A percentile compares a stretch with the other conserved stretches of the same genome.
Evolutionary conservation across 1,140 invertebrate genomes (phyloP).

Genomic region (Orussus abietinus): DNA sequence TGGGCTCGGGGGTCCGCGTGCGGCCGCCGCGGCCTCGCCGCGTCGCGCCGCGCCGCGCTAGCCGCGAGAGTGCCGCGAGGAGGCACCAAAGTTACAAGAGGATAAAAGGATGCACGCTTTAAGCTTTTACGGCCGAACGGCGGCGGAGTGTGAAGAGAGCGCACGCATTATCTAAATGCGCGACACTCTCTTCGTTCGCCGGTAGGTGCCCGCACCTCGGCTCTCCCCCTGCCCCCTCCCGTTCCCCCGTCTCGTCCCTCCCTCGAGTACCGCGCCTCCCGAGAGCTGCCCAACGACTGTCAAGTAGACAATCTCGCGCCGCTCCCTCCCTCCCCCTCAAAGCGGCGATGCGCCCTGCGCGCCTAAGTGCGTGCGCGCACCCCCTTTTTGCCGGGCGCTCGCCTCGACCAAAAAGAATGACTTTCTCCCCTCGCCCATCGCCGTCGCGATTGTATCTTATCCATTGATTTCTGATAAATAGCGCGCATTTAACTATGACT

Average conservation of each 20-base stretch:
- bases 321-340: too few relatives aligned
- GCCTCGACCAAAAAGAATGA: too few relatives aligned
- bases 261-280: conserved; percentile 25
- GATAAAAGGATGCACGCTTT: conserved; percentile 50
- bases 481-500: too few relatives aligned
- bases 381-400: too few relatives aligned
- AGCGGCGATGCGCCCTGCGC: too few relatives aligned
- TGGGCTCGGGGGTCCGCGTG: conserved; percentile 16
- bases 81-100: conserved; percentile 47
- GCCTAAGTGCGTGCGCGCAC: too few relatives aligned
- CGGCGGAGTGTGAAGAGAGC: conserved; percentile 25
- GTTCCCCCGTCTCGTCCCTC: neutral
- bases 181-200: conserved; percentile 38
- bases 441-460: too few relatives aligned
- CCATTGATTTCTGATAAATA: too few relatives aligned
- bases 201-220: conserved; percentile 5
- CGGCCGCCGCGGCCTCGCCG: conserved; percentile 5
- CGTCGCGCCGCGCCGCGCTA: conserved; percentile 15
- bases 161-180: conserved; percentile 51
- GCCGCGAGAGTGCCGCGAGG: conserved; percentile 13
- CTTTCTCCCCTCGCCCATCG: too few relatives aligned
- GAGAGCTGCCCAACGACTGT: conserved; percentile 34
- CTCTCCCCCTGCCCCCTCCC: neutral
- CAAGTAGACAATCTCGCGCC: conserved; percentile 45
- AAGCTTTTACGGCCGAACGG: conserved; percentile 40